A percentile compares a stretch with the other conserved stretches of the same genome.
Evolutionary conservation across 2,888 invertebrate genomes (phyloP).

Genomic region (Clepsis dumicolana): DNA sequence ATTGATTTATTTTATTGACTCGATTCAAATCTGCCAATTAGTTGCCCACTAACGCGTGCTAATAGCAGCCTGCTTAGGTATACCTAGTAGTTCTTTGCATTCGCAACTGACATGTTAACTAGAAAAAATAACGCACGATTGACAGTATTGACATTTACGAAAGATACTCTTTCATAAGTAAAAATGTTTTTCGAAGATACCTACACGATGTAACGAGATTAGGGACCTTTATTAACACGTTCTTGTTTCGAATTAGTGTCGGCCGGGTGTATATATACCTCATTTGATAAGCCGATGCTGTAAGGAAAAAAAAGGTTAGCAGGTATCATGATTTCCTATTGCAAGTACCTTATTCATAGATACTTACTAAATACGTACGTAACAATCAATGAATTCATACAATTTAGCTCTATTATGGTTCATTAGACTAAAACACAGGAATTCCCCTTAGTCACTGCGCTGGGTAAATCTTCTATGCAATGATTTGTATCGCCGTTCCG

Average conservation of each 20-base stretch:
- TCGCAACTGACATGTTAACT: conserved; percentile 24
- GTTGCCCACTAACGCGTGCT: conserved; percentile 33
- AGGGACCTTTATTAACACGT: too few relatives aligned
- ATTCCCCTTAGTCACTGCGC: conserved; percentile 39
- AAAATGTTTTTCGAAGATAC: not conserved
- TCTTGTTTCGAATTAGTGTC: too few relatives aligned
- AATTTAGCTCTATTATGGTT: conserved; percentile 36
- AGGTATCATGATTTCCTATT: not conserved
- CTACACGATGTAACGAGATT: too few relatives aligned
- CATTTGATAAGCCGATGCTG: not conserved
- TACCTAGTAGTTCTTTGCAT: too few relatives aligned
- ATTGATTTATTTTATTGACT: conserved; percentile 43
- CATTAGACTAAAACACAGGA: conserved; percentile 37
- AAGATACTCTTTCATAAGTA: not conserved
- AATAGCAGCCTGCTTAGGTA: conserved; percentile 23
- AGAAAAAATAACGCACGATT: conserved; percentile 12
- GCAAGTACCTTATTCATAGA: not conserved
- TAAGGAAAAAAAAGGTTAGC: not conserved
- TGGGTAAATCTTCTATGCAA: conserved; percentile 29
- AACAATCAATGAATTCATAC: conserved; percentile 32
- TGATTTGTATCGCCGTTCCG: conserved; percentile 11
- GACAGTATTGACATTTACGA: not conserved
- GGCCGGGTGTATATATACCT: not conserved
- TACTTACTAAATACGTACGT: conserved; percentile 15
- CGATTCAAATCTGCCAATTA: conserved; percentile 42